Percentiles rank a stretch among this genome's conserved stretches.
phyloP scores from a whole-genome alignment of 1,140 invertebrate species.

The Drosophila prosaltans region DNA sequence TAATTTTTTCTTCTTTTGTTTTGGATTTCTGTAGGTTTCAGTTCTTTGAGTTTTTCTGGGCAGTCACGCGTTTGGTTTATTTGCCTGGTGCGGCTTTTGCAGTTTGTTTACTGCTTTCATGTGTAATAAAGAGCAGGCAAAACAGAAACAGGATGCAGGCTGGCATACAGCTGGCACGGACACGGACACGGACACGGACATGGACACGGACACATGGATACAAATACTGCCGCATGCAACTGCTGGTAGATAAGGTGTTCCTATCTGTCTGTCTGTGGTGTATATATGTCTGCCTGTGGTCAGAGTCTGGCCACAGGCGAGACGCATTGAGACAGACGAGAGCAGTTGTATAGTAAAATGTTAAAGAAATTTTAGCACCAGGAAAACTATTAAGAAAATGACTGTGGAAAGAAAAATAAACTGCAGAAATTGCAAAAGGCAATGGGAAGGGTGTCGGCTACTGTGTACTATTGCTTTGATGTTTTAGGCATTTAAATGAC shows the following conservation, averaged over 20 bases:
- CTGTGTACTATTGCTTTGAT: conserved; percentile 39
- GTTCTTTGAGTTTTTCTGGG: conserved; percentile 11
- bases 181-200: conserved; percentile 35
- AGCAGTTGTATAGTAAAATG: conserved; percentile 5
- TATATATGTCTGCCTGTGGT: conserved; percentile 23
- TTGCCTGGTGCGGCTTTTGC: conserved; percentile 36
- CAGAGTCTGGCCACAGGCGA: conserved; percentile 43
- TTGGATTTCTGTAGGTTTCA: background rate
- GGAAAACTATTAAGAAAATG: conserved; percentile 74
- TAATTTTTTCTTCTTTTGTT: background rate
- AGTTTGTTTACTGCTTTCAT: conserved; percentile 36
- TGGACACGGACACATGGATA: background rate
- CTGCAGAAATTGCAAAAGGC: conserved; percentile 34
- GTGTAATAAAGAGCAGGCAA: conserved; percentile 46
- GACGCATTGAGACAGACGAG: conserved; percentile 15
- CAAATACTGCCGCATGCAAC: background rate
- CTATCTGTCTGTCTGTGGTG: background rate
- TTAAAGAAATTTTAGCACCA: conserved; percentile 37
- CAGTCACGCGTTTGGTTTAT: conserved; percentile 24
- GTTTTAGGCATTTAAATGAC: conserved; percentile 64
- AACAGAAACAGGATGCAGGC: conserved; percentile 26
- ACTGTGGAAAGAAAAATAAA: conserved; percentile 52
- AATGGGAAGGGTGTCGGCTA: background rate
- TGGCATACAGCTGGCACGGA: background rate
- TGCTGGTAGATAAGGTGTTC: background rate